Percentiles rank a stretch among this genome's conserved stretches.
phyloP scores from a whole-genome alignment of 2,888 invertebrate genomes.

The Erannis defoliaria region DNA sequence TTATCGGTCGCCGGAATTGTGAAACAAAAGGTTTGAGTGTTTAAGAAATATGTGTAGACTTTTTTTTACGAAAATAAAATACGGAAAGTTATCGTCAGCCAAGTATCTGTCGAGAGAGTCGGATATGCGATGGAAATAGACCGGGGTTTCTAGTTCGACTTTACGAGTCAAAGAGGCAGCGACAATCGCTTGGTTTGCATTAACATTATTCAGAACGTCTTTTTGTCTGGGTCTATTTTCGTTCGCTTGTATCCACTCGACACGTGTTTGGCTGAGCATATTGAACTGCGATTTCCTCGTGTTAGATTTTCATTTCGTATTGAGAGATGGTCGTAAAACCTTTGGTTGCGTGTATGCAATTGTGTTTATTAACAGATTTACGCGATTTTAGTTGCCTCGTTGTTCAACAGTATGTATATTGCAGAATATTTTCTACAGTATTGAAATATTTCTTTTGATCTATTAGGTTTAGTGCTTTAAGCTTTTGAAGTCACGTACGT shows the following conservation, averaged over 20 bases:
- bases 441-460: background rate
- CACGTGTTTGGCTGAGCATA: constrained; percentile 29
- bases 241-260: constrained; percentile 31
- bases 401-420: background rate
- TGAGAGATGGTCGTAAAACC: constrained; percentile 31
- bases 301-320: constrained; percentile 23
- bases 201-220: constrained; percentile 59
- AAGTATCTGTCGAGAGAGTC: constrained; percentile 77
- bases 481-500: background rate
- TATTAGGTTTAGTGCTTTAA: background rate
- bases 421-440: background rate
- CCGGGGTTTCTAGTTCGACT: constrained; percentile 67
- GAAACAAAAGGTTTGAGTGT: constrained; percentile 74
- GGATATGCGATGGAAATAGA: constrained; percentile 73
- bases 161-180: constrained; percentile 59
- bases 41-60: constrained; percentile 60
- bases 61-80: constrained; percentile 79
- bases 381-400: constrained; percentile 8
- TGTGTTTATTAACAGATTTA: constrained; percentile 4
- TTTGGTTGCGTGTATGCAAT: constrained; percentile 12
- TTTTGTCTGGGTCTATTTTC: constrained; percentile 50
- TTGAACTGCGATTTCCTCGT: constrained; percentile 28
- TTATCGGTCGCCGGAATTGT: constrained; percentile 43
- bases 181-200: constrained; percentile 63
- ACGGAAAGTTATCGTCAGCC: constrained; percentile 74